These are phyloP conservation scores for Trypoxylus dichotomus DNA, from an alignment of 1,140 invertebrate species.

Conservation along the genomic window DNA sequence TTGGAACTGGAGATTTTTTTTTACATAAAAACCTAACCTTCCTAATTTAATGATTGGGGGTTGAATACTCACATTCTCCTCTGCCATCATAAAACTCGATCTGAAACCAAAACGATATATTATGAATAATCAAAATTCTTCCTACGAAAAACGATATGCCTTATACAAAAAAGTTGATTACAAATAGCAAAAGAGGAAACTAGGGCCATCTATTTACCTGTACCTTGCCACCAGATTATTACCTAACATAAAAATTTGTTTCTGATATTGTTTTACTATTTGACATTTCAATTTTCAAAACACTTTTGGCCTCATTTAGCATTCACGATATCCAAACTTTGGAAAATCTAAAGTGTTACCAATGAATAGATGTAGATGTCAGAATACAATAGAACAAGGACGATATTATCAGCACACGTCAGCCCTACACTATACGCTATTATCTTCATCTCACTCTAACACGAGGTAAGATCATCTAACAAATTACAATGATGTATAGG, in stretches of 20 bases:
- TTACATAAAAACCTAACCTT: slow-evolving; percentile 35
- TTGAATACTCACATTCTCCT: slow-evolving; percentile 37
- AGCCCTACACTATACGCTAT: background rate
- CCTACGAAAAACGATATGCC: background rate
- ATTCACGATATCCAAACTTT: slow-evolving; percentile 26
- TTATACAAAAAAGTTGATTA: slow-evolving; percentile 22
- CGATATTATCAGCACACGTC: background rate
- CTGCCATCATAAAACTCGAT: slow-evolving; percentile 33
- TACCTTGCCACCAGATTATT: slow-evolving; percentile 9
- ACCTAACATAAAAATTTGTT: slow-evolving; percentile 25
- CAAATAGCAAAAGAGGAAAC: slow-evolving; percentile 5
- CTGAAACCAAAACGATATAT: slow-evolving; percentile 19
- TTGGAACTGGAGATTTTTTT: slow-evolving; percentile 13
- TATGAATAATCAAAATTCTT: slow-evolving; percentile 5
- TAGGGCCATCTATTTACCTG: slow-evolving; percentile 1
- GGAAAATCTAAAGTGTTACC: slow-evolving; percentile 27
- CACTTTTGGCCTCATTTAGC: slow-evolving; percentile 20
- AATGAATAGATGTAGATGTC: slow-evolving; percentile 26
- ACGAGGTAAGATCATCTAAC: background rate
- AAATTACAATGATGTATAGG: background rate
- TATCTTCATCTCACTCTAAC: background rate
- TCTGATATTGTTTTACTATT: background rate
- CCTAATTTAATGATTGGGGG: background rate
- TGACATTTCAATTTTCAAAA: slow-evolving; percentile 31
- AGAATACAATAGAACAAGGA: slow-evolving; percentile 19